Base-by-base conservation (phyloP, 2,113 vertebrate species). In the Arothron firmamentum region DNA sequence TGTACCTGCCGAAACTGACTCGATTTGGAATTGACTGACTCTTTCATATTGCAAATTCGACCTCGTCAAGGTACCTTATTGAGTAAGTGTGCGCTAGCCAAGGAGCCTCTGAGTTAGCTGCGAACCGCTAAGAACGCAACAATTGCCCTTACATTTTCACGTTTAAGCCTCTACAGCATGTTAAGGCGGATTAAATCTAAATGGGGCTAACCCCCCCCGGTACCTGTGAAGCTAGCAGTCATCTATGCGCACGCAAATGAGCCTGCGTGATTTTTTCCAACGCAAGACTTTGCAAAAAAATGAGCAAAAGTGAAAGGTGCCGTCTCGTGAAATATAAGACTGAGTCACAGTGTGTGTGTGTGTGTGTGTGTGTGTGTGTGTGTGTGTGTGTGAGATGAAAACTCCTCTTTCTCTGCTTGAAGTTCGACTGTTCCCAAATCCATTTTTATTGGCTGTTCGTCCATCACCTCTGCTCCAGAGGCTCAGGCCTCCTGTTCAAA, bases 381-480 rank as follows among this genome's bases (percentile, higher is more conserved):
- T 25, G 53, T 18, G 59, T 52, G 47, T 8, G 52, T 17, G 59
- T 55, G 66, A 20, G 72, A 72, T 74, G 65, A 77, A 25, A 76
- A 74, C 73, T 58, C 53, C 78, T 53, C 55, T 55, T 74, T 70
- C 62, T 52, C 13, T 12, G 54, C 56, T 70, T 63, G 55, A 72
- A 83, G 79, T 82, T 79, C 71, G 62, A 49, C 67, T 68, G 60
- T 60, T 72, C 71, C 20, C 17, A 51, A 73, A 75, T 78, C 52
- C 53, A 15, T 47, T 20, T 52, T 28, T 80, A 70, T 63, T 42
- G 61, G 70, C 71, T 64, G 72, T 61, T 15, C 34, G 66, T 78
- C 78, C 61, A 3, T 70, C 42, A 34, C 64, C 74, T 63, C 52
- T 20, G n/a, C 21, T 52, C 49, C 50, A 50, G 70, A 59, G 56